phyloP scores from a whole-genome alignment of 2,888 invertebrate species.

The Zele albiditarsus region DNA sequence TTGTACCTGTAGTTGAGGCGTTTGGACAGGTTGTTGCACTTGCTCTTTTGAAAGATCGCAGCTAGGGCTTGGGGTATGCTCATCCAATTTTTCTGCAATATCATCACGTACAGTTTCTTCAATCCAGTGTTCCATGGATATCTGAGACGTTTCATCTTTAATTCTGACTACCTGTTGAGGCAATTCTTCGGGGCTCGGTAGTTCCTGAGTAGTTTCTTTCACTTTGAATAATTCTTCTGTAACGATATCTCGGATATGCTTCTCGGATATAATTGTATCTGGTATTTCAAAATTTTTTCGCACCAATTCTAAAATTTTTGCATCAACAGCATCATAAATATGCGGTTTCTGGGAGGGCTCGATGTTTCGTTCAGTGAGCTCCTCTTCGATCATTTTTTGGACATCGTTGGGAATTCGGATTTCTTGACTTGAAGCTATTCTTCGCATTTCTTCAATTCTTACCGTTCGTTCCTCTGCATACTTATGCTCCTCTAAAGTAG shows the following conservation, averaged over 20 bases:
- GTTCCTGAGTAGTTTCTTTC: background rate
- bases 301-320: background rate
- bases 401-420: background rate
- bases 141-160: background rate
- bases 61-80: background rate
- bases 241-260: background rate
- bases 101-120: background rate
- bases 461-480: constrained; percentile 1
- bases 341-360: background rate
- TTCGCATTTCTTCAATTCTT: background rate
- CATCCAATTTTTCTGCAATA: background rate
- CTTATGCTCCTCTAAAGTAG: background rate
- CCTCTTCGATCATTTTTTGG: background rate
- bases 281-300: background rate
- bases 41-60: too few species aligned
- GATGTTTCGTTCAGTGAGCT: background rate
- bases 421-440: background rate
- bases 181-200: background rate
- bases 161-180: background rate
- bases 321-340: background rate
- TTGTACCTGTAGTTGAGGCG: background rate
- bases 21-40: background rate
- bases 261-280: background rate
- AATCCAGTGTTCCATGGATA: background rate
- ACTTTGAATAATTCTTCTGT: background rate